Base-by-base conservation (phyloP, 2,797 vertebrate species). In the Otolemur crassicaudatus region DNA sequence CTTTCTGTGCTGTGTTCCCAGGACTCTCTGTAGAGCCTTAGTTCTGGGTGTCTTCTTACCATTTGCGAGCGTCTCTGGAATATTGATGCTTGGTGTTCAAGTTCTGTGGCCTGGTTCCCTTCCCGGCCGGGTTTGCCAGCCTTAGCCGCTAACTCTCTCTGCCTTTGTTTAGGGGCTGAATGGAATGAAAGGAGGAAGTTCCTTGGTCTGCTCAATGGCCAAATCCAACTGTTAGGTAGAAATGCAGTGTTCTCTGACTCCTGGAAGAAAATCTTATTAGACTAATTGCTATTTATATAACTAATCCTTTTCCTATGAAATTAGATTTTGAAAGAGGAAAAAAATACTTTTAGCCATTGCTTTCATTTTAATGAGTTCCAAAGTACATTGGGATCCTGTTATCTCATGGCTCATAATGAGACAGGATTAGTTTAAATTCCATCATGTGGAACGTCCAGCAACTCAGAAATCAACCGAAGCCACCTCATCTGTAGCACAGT, bases 261-360 rank as follows among this genome's bases (percentile, higher is more conserved):
- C 86, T 77, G 73, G 83, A 98, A 97, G 93, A 97, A 98, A 97
- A 85, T 82, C 96, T 97, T 98, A 98, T 98, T 98, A 98, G 92
- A 98, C 95, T 98, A 98, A 98, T 98, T 98, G 97, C 97, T 97
- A 92, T 98, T 98, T 98, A 97, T 98, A 77, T 98, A 98, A 98
- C 7, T 27, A 96, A 95, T 95, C 91, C 81, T 96, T 94, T 97
- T 98, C 98, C 94, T 97, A 77, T 97, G 86, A 97, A 96, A 97
- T 97, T 97, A 98, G 97, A 97, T 97, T 98, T 97, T 95, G 96
- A 97, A 97, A 97, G 94, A 93, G 49, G 77, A 82, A 84, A 84
- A 25, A 87, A 63, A 43, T n/a, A 43, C 31, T 81, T 89, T 60
- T 58, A 73, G 37, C 73, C 58, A 72, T n/a, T 70, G 61, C 12